Percentiles rank a stretch among this genome's conserved stretches.
Evolutionary conservation across 2,888 invertebrate species (phyloP).

Genomic region (Drosophila kanekoi): DNA sequence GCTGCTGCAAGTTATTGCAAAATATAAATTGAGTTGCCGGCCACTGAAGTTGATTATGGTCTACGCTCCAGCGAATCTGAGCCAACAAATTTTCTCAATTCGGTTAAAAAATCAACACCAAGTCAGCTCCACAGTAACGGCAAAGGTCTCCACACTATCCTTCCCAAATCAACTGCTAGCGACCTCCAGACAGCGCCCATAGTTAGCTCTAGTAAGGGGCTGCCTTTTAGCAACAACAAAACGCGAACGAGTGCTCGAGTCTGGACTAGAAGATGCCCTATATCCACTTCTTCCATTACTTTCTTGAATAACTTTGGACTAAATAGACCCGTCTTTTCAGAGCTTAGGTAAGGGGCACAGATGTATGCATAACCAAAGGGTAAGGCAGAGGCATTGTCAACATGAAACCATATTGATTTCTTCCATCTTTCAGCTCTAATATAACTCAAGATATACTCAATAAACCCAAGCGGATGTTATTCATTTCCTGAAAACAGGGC

Average conservation of each 20-base stretch:
- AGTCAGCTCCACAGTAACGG: slow-evolving; percentile 23
- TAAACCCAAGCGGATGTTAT: too few relatives aligned
- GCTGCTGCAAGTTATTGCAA: slow-evolving; percentile 68
- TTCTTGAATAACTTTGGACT: too few relatives aligned
- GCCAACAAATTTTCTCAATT: slow-evolving; percentile 80
- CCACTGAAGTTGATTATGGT: slow-evolving; percentile 83
- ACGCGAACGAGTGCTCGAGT: not conserved
- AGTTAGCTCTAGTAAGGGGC: slow-evolving; percentile 33
- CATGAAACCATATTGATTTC: too few relatives aligned
- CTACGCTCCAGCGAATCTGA: slow-evolving; percentile 77
- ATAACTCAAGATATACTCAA: too few relatives aligned
- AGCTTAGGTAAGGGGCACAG: too few relatives aligned
- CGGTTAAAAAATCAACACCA: slow-evolving; percentile 78
- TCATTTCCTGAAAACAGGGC: too few relatives aligned
- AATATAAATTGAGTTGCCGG: slow-evolving; percentile 82
- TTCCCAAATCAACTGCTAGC: not conserved
- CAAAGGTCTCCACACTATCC: not conserved
- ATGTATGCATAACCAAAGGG: too few relatives aligned
- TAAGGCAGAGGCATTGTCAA: too few relatives aligned
- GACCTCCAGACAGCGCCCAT: slow-evolving; percentile 13
- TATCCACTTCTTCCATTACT: not conserved
- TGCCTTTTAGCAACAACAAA: slow-evolving; percentile 25
- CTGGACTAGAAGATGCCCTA: not conserved
- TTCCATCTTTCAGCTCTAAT: too few relatives aligned
- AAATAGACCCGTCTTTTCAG: too few relatives aligned